Base-by-base conservation (phyloP, 2,113 vertebrate genomes). In the Procavia capensis region DNA sequence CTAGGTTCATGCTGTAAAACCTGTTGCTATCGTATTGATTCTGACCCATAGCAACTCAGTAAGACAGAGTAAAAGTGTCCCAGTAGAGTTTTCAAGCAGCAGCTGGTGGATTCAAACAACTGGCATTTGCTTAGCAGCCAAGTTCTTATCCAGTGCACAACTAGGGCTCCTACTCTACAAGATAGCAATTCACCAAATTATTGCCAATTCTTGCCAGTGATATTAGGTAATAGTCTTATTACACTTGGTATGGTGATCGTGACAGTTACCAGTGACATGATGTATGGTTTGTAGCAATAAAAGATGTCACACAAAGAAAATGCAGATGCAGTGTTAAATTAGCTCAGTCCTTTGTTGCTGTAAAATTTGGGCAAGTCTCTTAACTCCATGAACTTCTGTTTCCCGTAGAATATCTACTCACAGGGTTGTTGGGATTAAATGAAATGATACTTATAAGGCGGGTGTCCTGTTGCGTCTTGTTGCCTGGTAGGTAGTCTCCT, bases 181-280 rank as follows among this genome's bases (percentile, higher is more conserved):
- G 84, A 78, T 70, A 90, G 63, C 79, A 90, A 92, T 81, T 90
- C 41, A 87, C 50, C 31, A 95, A 78, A 78, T 87, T 79, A 88
- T 31, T 87, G 20, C 47, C 39, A 47, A 13, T 84, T 83, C 78
- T 90, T 88, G 63, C 59, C 66, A n/a, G 25, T 61, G 75, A 70
- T 9, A 36, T 83, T 50, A 66, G 13, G 31, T n/a, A 63, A 74
- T 89, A 64, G 64, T 43, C 29, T 82, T 79, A 41, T 57, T 66
- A 72, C 10, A 41, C 76, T 27, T 54, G n/a, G 68, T 79, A 50
- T 25, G 61, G 59, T 94, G 70, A 50, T 25, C 50, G 59, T 94
- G 70, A 74, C 24, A 75, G 50, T 88, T 88, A 47, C 43, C 70
- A 41, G 47, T 76, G 41, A 22, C 41, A 39, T 27, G 4, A 91